phyloP scores from a whole-genome alignment of 2,113 vertebrate genomes.

The Tylochromis polylepis region DNA sequence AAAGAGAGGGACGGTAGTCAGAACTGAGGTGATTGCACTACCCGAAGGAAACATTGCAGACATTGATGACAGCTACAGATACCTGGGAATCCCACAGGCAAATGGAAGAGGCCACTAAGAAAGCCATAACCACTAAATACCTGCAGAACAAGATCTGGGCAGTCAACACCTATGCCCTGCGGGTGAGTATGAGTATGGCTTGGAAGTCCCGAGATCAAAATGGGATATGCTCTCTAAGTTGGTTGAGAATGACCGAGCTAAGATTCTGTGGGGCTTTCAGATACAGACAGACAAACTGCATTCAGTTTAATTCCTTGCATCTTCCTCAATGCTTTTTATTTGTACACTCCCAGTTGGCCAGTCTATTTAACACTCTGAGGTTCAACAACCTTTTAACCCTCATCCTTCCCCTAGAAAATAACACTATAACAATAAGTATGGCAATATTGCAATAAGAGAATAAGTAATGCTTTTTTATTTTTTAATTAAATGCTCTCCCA shows the following conservation, averaged over 20 bases:
- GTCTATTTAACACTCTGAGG: neutral
- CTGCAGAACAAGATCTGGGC: no score
- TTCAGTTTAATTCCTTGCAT: neutral
- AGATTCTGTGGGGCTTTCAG: neutral
- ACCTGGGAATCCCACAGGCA: neutral
- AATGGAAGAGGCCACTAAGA: neutral
- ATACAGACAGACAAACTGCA: neutral
- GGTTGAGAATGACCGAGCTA: neutral
- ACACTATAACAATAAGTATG: neutral
- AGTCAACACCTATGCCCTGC: no score
- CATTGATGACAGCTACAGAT: neutral
- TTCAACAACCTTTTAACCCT: neutral
- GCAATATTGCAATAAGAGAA: neutral
- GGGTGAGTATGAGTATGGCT: neutral
- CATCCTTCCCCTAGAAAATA: neutral
- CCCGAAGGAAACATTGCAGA: neutral
- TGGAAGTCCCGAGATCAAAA: neutral
- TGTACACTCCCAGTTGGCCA: neutral
- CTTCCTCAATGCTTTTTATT: neutral
- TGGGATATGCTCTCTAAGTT: neutral
- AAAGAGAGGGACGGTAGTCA: neutral
- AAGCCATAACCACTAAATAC: no score
- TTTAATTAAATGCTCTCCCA: neutral
- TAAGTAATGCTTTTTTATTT: neutral
- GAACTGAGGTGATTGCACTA: neutral